Evolutionary conservation across 2,113 vertebrate species (phyloP), one percentile per base, ranked within the genome.

Genomic region (Myiozetetes cayanensis): DNA sequence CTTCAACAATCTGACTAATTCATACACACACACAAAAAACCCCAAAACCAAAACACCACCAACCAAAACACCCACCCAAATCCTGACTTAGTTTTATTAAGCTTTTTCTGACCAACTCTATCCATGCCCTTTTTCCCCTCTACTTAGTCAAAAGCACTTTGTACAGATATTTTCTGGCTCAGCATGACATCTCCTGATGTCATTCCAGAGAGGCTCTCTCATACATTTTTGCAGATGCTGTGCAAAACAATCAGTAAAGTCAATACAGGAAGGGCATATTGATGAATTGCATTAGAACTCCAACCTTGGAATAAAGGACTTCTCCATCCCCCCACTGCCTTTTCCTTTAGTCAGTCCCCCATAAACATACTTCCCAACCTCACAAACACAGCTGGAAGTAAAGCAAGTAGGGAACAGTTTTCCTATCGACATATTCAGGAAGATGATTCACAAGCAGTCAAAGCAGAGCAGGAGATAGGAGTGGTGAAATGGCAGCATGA

Each of bases 131-230:
- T 93, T 84, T 90, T 90, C 35, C 22, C 44, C 35, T 16, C 59
- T 41, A 83, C n/a, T 21, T 76, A 66, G n/a, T 92, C 59, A 96
- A 77, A 93, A 78, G 67, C 46, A 88, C 25, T 86, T 83, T 92
- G 63, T 93, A 83, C 75, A 70, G 41, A 49, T 9, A 41, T 88
- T 92, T 77, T 92, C 68, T 90, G 75, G 28, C 68, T 91, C 46
- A 70, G 46, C n/a, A 33, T 49, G 43, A 43, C 35, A 13, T 27
- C n/a, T 89, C 30, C 31, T 66, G 61, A 41, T 63, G 44, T 61
- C 2, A 23, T 87, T 88, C 68, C 39, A 49, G 25, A 35, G 24
- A 49, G 4, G 9, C 11, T 50, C 17, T 46, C 74, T 76, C 52
- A 1, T 33, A 61, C 22, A 5, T 44, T 68, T 66, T 59, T 55